Base-by-base conservation (phyloP, 2,888 invertebrate genomes). In the Parascotia fuliginaria region DNA sequence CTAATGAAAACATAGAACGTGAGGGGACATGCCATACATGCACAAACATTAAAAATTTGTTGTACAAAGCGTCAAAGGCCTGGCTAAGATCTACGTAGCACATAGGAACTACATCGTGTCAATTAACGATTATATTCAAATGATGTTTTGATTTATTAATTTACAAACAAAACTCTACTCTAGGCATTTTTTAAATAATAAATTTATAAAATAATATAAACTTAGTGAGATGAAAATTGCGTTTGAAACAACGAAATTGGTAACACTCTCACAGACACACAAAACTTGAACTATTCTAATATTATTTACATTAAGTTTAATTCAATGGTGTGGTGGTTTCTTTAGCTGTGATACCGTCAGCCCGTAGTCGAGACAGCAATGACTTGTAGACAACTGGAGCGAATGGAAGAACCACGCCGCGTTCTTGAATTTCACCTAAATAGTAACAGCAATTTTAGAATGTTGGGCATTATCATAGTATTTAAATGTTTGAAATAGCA, bases 401-500 rank as follows among this genome's bases (percentile, higher is more conserved):
- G 75, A 99, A 96, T 0, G 99, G 99, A 31, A 98, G 89, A 11
- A 99, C 95, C 58, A 98, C 96, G 2, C 99, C 99, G 52, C 97
- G 95, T 61, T 96, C 95, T 88, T 99, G 99, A 71, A 99, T 99
- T 92, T 99, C 99, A 73, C 97, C 97, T 98, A 79, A 32, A 86
- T 79, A 34, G 0, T 29, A 15, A 3, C 19, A 19, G n/a, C 19
- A 24, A 6, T 24, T 6, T 24, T 24, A 24, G 19, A 3, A 19
- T 3, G 3, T 13, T 33, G n/a, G n/a, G n/a, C n/a, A n/a, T n/a
- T n/a, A n/a, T n/a, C n/a, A n/a, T n/a, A n/a, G n/a, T n/a, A n/a
- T n/a, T n/a, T n/a, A n/a, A n/a, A n/a, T n/a, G n/a, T n/a, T n/a
- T n/a, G n/a, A n/a, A n/a, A n/a, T n/a, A n/a, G n/a, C n/a, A n/a